A percentile compares a stretch with the other conserved stretches of the same genome.
Conservation (phyloP, 2,113 vertebrate species). For the Callopanchax toddi region DNA sequence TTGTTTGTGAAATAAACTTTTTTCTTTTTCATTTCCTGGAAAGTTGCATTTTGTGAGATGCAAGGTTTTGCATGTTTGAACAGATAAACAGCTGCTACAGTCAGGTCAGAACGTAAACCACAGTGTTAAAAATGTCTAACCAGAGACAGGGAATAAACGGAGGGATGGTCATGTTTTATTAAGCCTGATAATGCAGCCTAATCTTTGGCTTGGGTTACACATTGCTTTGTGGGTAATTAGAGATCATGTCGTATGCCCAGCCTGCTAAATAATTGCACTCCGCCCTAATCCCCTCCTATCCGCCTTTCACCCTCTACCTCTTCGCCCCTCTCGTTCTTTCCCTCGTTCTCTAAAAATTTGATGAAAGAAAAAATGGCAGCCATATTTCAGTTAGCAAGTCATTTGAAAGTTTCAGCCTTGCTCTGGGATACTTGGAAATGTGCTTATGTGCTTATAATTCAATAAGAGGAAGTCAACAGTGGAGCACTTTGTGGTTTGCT, state of each 20-base stretch:
- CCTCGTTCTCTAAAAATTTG: slow-evolving; percentile 10
- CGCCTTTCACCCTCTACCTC: slow-evolving; percentile 59
- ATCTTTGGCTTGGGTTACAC: slow-evolving; percentile 76
- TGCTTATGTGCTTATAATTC: slow-evolving; percentile 62
- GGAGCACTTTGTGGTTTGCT: slow-evolving; percentile 72
- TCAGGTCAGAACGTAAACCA: slow-evolving; percentile 7
- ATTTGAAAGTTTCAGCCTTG: slow-evolving; percentile 39
- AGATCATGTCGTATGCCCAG: slow-evolving; percentile 70
- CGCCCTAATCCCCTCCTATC: slow-evolving; percentile 69
- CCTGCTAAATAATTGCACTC: slow-evolving; percentile 72
- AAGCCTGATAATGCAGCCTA: slow-evolving; percentile 73
- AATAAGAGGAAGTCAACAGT: slow-evolving; percentile 70
- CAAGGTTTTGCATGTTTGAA: too few species aligned
- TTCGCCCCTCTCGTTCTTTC: slow-evolving; percentile 36
- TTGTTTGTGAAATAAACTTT: too few species aligned
- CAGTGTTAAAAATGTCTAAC: slow-evolving; percentile 27
- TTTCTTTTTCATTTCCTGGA: too few species aligned
- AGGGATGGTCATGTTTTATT: slow-evolving; percentile 79
- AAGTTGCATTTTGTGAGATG: too few species aligned
- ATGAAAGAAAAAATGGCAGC: slow-evolving; percentile 49
- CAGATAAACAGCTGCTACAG: neutral
- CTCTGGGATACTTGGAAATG: slow-evolving; percentile 52
- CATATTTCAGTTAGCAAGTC: slow-evolving; percentile 49
- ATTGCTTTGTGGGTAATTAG: slow-evolving; percentile 80
- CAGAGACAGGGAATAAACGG: slow-evolving; percentile 61